Conservation (phyloP, 1,140 invertebrate species). For the Calephelis nemesis region DNA sequence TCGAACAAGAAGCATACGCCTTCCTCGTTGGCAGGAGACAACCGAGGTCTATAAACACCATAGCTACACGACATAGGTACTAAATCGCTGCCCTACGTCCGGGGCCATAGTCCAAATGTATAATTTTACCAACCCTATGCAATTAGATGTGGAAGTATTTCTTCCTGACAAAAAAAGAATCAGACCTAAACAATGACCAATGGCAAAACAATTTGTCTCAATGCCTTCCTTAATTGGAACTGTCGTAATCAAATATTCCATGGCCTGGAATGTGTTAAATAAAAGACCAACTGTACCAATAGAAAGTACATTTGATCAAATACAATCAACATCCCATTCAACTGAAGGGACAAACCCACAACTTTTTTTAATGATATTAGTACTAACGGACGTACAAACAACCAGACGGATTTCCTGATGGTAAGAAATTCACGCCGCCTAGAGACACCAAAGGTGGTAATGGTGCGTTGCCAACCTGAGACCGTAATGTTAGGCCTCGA, state of each 20-base stretch:
- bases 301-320: slow-evolving; percentile 41
- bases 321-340: slow-evolving; percentile 25
- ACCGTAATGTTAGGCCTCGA: too few relatives aligned
- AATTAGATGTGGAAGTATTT: background rate
- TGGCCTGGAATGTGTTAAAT: slow-evolving; percentile 19
- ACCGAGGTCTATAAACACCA: too few relatives aligned
- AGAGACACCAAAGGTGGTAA: too few relatives aligned
- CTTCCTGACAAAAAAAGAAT: background rate
- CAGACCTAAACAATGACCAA: slow-evolving; percentile 31
- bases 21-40: too few relatives aligned
- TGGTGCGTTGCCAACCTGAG: too few relatives aligned
- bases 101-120: too few relatives aligned
- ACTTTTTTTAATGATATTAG: background rate
- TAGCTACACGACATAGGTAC: too few relatives aligned
- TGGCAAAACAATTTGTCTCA: slow-evolving; percentile 44
- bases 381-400: background rate
- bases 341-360: background rate
- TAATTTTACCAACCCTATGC: too few relatives aligned
- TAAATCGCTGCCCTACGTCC: too few relatives aligned
- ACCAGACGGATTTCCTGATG: too few relatives aligned
- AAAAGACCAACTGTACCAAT: slow-evolving; percentile 40
- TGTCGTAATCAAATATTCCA: slow-evolving; percentile 36
- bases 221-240: slow-evolving; percentile 51
- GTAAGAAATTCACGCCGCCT: too few relatives aligned
- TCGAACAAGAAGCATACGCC: too few relatives aligned